These are phyloP conservation scores for Drosophila biarmipes DNA, from an alignment of 1,140 invertebrate genomes.

Conservation along the genomic window DNA sequence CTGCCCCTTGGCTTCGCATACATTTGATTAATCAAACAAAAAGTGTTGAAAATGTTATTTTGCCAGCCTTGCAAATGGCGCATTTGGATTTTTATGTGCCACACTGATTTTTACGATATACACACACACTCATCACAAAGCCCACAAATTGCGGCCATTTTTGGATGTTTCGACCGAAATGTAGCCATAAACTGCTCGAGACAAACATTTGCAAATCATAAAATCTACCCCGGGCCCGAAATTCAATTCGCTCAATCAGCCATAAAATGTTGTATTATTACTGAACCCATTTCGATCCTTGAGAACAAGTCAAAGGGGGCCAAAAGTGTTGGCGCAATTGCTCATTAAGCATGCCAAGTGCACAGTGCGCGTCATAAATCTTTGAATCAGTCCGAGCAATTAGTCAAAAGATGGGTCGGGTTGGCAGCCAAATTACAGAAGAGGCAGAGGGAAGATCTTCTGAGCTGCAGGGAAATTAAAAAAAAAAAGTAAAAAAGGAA, in stretches of 20 bases:
- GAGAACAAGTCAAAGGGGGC: conserved; percentile 15
- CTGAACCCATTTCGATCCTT: not conserved
- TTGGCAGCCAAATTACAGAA: conserved; percentile 17
- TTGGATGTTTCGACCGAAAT: conserved; percentile 44
- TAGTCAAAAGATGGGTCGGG: conserved; percentile 18
- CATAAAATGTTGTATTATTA: conserved; percentile 44
- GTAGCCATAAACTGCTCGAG: conserved; percentile 70
- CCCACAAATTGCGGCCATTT: conserved; percentile 69
- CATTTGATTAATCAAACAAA: conserved; percentile 78
- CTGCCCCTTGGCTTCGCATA: conserved; percentile 28
- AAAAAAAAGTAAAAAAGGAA: conserved; percentile 6
- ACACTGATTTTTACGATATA: conserved; percentile 59
- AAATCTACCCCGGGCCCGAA: conserved; percentile 35
- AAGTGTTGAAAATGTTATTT: conserved; percentile 82
- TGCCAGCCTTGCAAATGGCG: conserved; percentile 72
- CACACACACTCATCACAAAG: conserved; percentile 27
- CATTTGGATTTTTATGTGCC: conserved; percentile 75
- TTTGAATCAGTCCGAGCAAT: conserved; percentile 30
- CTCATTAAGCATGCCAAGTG: conserved; percentile 45
- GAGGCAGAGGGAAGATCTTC: conserved; percentile 3
- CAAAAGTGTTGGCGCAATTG: conserved; percentile 35
- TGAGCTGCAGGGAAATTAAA: conserved; percentile 23
- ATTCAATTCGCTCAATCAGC: conserved; percentile 56
- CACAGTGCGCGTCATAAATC: conserved; percentile 37
- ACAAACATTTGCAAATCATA: conserved; percentile 80